Base-by-base conservation (phyloP, 1,140 invertebrate species). In the Hyposmocoma kahamanoa region DNA sequence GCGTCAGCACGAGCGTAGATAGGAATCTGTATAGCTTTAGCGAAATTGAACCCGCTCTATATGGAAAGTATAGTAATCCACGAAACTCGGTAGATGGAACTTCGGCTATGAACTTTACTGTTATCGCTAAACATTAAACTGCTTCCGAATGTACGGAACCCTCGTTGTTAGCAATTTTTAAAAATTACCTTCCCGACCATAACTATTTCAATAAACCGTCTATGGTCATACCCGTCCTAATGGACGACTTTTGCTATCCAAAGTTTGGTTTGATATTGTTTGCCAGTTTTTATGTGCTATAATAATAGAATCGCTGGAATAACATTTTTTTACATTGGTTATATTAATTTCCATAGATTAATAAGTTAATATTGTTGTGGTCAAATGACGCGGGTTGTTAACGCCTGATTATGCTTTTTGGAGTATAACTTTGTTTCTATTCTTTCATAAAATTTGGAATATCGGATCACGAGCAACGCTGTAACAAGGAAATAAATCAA, bases 31-130 rank as follows among this genome's bases (percentile, higher is more conserved):
- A 60, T 58, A 53, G 60, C 67, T 61, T 68, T 69, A 73, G 65
- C 65, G 54, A 72, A 77, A 75, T 77, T 73, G 68, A 56, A 70
- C 51, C 42, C 59, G 51, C 59, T 63, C 58, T 62, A 62, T 71
- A 73, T 70, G 64, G 60, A 73, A 69, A 69, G 62, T 64, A 74
- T 56, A 66, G 64, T 81, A 72, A 79, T 79, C 70, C 69, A 68
- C 59, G 64, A 62, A 68, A 67, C 68, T 71, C 64, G 53, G 51
- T 45, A 59, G 64, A 57, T 63, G 65, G 63, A 72, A 71, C 60
- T 74, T 73, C 54, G 70, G 73, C 72, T 73, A 78, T 82, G 77
- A 81, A 75, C 77, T 73, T 81, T 79, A 84, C 70, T 84, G 76
- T 84, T 84, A 84, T 82, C 50, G 68, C 55, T 50, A n/a, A 43